Evolutionary conservation across 2,797 vertebrate species (phyloP).

Genomic region (Ataeniobius toweri): DNA sequence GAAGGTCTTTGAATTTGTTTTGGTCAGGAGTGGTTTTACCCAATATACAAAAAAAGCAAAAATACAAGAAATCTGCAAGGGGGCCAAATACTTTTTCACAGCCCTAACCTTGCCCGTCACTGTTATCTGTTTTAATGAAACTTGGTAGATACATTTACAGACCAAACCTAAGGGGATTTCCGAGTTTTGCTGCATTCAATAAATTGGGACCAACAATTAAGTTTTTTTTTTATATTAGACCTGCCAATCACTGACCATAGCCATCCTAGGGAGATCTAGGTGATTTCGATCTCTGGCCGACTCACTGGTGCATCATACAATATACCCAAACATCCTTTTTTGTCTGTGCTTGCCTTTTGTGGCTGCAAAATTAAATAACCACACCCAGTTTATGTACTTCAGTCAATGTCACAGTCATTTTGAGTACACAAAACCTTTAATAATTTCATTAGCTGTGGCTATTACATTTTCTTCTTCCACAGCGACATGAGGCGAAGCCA

Average conservation of each 20-base stretch:
- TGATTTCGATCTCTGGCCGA: background rate
- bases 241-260: background rate
- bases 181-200: too few relatives aligned
- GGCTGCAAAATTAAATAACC: slow-evolving; percentile 50
- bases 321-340: slow-evolving; percentile 25
- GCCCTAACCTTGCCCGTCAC: background rate
- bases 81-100: background rate
- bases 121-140: background rate
- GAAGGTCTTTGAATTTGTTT: background rate
- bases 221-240: too few relatives aligned
- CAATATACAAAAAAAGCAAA: background rate
- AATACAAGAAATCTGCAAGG: background rate
- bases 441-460: slow-evolving; percentile 72
- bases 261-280: background rate
- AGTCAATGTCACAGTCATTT: slow-evolving; percentile 57
- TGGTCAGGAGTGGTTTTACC: background rate
- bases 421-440: slow-evolving; percentile 55
- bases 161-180: background rate
- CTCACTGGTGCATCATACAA: background rate
- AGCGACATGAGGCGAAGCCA: slow-evolving; percentile 60
- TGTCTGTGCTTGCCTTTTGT: slow-evolving; percentile 47
- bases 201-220: too few relatives aligned
- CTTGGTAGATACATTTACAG: background rate
- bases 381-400: slow-evolving; percentile 53
- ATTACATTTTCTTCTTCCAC: slow-evolving; percentile 68